Evolutionary conservation across 2,797 vertebrate genomes (phyloP), one percentile per base, ranked within the genome.

Genomic region (Enteromius paludinosus): DNA sequence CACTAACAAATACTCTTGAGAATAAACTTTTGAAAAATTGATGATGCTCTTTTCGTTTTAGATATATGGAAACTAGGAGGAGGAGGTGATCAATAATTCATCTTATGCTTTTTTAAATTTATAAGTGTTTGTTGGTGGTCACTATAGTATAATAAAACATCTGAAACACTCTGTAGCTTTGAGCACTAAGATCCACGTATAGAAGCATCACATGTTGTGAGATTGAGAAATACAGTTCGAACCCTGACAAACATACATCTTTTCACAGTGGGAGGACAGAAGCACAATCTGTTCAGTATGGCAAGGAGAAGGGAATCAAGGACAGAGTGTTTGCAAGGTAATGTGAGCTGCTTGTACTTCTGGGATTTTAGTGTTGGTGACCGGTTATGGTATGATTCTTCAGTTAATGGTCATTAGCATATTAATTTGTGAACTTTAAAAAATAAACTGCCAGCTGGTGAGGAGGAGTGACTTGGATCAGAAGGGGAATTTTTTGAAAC

Each of bases 281-380:
- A 91, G 97, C 97, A 75, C 98, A 99, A 86, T 99, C 98, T 88
- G 98, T 99, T 86, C 98, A 99, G 92, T 98, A 99, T 93, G 98
- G 98, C 81, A 99, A 99, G 94, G 98, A 99, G 92, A 98, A 97
- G 88, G 97, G 97, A 90, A 96, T 98, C 92, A 99, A 98, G 92
- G 97, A 98, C 91, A 90, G 98, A 85, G 95, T 98, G 72, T 99
- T 99, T 93, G 97, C 98, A 91, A 97, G 98, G 98, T 99, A 95
- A 89, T 74, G 68, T 49, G 23, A 45, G 43, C 43, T 77, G 25
- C 49, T 38, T 52, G 7, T n/a, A 11, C 54, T 38, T 78, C 20
- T 0, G 41, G 6, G 20, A 17, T 49, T 59, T 77, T 28, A 25
- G n/a, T 59, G 33, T 59, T 74, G 20, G 17, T 64, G 33, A 38